phyloP scores from a whole-genome alignment of 2,888 invertebrate species.

The Drosophila fungiperda region DNA sequence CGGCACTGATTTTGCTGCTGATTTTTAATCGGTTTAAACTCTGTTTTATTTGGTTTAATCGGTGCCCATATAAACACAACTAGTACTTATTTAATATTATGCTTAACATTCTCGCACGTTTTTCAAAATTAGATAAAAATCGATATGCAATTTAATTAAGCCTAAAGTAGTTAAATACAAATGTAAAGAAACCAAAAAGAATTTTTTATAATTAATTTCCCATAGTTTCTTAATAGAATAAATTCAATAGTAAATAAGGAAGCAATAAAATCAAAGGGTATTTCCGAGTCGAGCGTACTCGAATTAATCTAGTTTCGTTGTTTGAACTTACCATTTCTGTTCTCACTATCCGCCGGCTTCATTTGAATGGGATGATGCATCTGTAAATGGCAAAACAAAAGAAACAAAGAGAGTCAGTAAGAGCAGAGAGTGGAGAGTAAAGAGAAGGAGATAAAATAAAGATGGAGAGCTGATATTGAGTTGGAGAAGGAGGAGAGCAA shows the following conservation, averaged over 20 bases:
- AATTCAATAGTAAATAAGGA: not conserved
- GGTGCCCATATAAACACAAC: not conserved
- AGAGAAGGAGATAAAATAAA: not conserved
- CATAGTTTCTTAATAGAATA: not conserved
- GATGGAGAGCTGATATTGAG: not conserved
- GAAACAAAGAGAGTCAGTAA: constrained; percentile 15
- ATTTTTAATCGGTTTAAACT: too few relatives aligned
- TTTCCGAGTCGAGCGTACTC: not conserved
- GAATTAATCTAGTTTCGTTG: not conserved
- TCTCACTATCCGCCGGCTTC: constrained; percentile 99
- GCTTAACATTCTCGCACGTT: not conserved
- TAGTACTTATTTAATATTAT: not conserved
- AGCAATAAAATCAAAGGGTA: not conserved
- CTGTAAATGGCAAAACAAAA: constrained; percentile 87
- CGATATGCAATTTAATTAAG: too few relatives aligned
- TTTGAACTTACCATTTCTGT: constrained; percentile 96
- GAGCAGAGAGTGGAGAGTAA: not conserved
- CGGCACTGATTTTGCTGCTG: too few relatives aligned
- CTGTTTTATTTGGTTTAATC: not conserved
- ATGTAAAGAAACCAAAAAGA: not conserved
- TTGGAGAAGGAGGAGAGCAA: constrained; percentile 33
- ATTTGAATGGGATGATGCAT: constrained; percentile 99
- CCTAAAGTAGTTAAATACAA: not conserved
- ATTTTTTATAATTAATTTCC: not conserved
- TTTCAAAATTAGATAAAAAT: not conserved